Evolutionary conservation across 2,888 invertebrate genomes (phyloP), one percentile per base, ranked within the genome.

Genomic region (Atrina japonica): DNA sequence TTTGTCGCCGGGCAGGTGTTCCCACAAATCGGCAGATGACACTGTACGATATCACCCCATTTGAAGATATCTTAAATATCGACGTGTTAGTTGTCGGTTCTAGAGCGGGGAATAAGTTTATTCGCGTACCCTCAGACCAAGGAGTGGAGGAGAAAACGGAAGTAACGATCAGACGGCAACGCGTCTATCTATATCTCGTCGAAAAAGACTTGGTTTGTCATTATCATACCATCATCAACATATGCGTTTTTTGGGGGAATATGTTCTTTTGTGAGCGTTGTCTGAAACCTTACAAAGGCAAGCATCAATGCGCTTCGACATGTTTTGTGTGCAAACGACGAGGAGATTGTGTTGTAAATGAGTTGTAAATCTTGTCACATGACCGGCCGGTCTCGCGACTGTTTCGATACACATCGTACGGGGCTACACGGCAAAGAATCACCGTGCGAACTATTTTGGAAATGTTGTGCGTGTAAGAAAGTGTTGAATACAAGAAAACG

Each of bases 231-330:
- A 66, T 66, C n/a, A 27, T 40, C 3, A 58, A 50, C 30, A 71
- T 71, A 2, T 30, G 29, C 23, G 60, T 55, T 6, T 66, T 71
- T 16, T 63, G 55, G 16, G 61, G 60, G 9, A 14, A 41, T 14
- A 47, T 43, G 1, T 27, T 58, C 21, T 71, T 71, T 29, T 71
- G 71, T 30, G 53, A 71, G 45, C 29, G 30, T 1, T 71, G 71
- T 56, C 25, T 71, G n/a, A 61, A 71, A 63, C 58, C 66, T 6
- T 71, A 71, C 52, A 40, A 49, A 47, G 61, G 35, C 16, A 45
- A 41, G 14, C 63, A 71, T 29, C 35, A 63, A 18, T 71, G 71
- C 21, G 56, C 35, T 23, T 30, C 53, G 5, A 66, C 65, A 9
- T 71, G 71, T 49, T 56, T 61, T 30, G 63, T 71, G 18, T 71